Conservation (phyloP, 2,888 invertebrate species). For the Antitype chi region DNA sequence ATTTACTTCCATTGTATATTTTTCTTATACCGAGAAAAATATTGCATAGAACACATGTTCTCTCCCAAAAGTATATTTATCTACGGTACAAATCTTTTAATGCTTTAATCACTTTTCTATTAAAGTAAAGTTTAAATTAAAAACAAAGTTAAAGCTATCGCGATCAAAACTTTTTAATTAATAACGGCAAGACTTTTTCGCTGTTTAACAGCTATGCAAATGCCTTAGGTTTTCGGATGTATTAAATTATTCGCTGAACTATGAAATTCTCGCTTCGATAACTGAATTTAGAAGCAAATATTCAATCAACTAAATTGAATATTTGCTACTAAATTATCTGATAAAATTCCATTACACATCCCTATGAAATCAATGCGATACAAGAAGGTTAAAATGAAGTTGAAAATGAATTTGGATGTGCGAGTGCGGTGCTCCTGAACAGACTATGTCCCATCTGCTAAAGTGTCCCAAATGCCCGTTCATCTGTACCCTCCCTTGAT, state of each 20-base stretch:
- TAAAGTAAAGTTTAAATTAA: slow-evolving; percentile 29
- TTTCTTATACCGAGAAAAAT: background rate
- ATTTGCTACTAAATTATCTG: slow-evolving; percentile 1
- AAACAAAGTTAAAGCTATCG: slow-evolving; percentile 20
- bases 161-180: slow-evolving; percentile 27
- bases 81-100: background rate
- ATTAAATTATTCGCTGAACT: slow-evolving; percentile 14
- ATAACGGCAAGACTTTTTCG: slow-evolving; percentile 2
- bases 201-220: slow-evolving; percentile 11
- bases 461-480: background rate
- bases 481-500: background rate
- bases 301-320: slow-evolving; percentile 5
- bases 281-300: too few species aligned
- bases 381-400: background rate
- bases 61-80: background rate
- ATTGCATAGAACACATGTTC: background rate
- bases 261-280: slow-evolving; percentile 13
- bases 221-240: background rate
- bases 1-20: background rate
- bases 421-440: background rate
- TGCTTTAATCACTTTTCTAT: slow-evolving; percentile 5
- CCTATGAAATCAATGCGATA: background rate
- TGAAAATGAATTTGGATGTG: background rate
- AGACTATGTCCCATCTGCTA: background rate
- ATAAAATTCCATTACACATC: background rate